Percentiles rank a stretch among this genome's conserved stretches.
These are phyloP conservation scores for Marisa cornuarietis DNA, from an alignment of 1,140 invertebrate species.

Conservation along the genomic window DNA sequence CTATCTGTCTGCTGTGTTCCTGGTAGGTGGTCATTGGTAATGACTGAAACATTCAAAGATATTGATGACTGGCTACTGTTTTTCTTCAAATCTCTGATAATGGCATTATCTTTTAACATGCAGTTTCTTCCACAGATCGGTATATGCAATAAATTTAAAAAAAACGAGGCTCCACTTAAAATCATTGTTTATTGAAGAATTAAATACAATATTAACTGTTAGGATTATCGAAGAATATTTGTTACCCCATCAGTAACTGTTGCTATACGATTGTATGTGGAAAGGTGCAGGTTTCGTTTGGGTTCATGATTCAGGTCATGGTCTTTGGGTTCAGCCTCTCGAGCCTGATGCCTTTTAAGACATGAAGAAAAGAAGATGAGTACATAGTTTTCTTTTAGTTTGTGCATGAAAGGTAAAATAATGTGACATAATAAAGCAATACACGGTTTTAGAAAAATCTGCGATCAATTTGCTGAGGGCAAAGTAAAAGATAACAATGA, in stretches of 20 bases:
- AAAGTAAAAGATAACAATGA: neutral
- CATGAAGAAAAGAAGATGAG: constrained; percentile 11
- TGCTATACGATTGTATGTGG: constrained; percentile 61
- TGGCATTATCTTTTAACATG: neutral
- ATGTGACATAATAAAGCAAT: neutral
- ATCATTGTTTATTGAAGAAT: neutral
- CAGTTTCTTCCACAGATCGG: neutral
- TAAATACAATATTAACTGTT: neutral
- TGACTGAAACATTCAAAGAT: constrained; percentile 41
- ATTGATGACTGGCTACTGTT: neutral
- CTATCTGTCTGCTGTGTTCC: constrained; percentile 53
- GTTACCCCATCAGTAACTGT: constrained; percentile 60
- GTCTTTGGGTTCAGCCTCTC: constrained; percentile 65
- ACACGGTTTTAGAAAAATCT: neutral
- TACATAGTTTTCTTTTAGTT: neutral
- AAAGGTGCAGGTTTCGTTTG: constrained; percentile 48
- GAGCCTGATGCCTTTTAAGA: constrained; percentile 62
- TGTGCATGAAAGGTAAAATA: no score
- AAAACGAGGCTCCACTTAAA: no score
- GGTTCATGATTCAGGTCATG: constrained; percentile 58
- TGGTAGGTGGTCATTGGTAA: constrained; percentile 60
- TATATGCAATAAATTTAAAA: neutral
- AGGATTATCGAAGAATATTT: neutral
- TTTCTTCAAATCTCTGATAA: neutral
- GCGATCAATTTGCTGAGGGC: neutral